A percentile compares a stretch with the other conserved stretches of the same genome.
Evolutionary conservation across 2,113 vertebrate genomes (phyloP).

Genomic region (Capricornis sumatraensis): DNA sequence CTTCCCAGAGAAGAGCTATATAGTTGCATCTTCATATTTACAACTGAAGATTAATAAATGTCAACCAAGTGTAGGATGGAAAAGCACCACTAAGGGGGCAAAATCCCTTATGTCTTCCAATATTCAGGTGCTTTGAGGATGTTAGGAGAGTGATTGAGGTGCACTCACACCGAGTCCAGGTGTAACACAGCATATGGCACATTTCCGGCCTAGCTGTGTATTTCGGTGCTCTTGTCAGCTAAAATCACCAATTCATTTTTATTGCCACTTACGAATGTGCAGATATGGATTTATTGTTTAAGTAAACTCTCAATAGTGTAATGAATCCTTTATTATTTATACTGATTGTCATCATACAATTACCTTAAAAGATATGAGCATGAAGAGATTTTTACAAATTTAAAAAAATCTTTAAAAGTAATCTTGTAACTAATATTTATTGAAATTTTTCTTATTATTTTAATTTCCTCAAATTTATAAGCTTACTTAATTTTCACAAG

Average conservation of each 20-base stretch:
- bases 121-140: conserved; percentile 43
- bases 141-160: conserved; percentile 65
- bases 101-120: conserved; percentile 68
- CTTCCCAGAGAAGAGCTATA: background rate
- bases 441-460: background rate
- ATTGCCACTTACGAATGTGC: conserved; percentile 2
- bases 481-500: background rate
- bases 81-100: conserved; percentile 41
- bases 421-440: background rate
- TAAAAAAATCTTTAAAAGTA: background rate
- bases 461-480: background rate
- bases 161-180: conserved; percentile 52
- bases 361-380: background rate
- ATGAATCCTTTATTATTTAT: background rate
- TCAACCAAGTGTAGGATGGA: conserved; percentile 30
- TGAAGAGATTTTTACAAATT: background rate
- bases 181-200: conserved; percentile 62
- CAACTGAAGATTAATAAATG: background rate
- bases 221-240: conserved; percentile 51
- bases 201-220: conserved; percentile 65
- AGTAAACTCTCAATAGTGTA: background rate
- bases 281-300: background rate
- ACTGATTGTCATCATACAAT: background rate
- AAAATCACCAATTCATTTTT: conserved; percentile 31
- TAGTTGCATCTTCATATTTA: background rate